Evolutionary conservation across 2,113 vertebrate species (phyloP).

Genomic region (Balaeniceps rex): DNA sequence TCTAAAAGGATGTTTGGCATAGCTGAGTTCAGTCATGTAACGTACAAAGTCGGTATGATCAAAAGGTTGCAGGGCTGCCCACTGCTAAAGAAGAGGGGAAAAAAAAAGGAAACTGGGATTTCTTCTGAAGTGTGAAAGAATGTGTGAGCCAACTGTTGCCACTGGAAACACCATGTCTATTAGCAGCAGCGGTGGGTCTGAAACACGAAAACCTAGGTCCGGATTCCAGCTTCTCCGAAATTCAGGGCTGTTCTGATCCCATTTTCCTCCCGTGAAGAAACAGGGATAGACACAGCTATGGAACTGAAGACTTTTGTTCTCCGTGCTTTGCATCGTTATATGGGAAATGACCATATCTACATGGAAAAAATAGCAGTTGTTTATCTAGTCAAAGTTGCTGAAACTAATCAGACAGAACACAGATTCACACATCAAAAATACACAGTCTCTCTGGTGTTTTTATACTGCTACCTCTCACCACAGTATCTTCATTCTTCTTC

Average conservation of each 20-base stretch:
- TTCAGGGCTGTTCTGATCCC: neutral
- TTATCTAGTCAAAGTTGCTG: neutral
- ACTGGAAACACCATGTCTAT: constrained; percentile 40
- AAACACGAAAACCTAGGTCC: neutral
- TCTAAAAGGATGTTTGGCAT: constrained; percentile 77
- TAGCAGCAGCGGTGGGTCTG: constrained; percentile 23
- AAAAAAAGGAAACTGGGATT: constrained; percentile 63
- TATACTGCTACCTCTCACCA: neutral
- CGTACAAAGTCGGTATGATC: constrained; percentile 74
- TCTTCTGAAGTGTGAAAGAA: constrained; percentile 73
- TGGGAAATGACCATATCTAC: neutral
- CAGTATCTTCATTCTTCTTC: neutral
- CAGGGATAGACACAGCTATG: neutral
- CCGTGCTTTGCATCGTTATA: neutral
- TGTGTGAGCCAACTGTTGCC: constrained; percentile 52
- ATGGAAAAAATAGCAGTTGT: neutral
- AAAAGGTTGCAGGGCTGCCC: constrained; percentile 78
- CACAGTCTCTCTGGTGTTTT: neutral
- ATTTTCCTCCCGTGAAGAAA: neutral
- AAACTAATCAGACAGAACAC: neutral
- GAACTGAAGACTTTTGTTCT: neutral
- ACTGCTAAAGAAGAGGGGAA: constrained; percentile 68
- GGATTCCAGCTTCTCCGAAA: neutral
- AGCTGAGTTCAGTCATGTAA: constrained; percentile 76
- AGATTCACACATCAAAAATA: neutral